Conservation (phyloP, 2,888 invertebrate genomes). For the Leptopterna dolabrata region DNA sequence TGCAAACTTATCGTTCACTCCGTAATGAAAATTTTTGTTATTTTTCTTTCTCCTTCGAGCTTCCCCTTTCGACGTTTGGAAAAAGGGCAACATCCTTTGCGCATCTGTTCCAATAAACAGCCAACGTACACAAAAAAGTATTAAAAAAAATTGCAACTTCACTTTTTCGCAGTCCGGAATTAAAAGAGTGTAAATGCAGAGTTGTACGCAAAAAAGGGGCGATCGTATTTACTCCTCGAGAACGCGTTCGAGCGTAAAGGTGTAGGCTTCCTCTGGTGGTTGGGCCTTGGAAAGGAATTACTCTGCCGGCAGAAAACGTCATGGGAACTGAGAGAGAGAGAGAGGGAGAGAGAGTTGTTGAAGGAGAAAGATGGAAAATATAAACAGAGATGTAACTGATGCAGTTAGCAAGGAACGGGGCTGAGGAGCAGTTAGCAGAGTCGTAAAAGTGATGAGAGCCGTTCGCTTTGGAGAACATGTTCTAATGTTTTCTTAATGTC, state of each 20-base stretch:
- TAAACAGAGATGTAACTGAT: constrained; percentile 52
- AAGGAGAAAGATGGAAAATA: constrained; percentile 24
- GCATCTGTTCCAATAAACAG: constrained; percentile 11
- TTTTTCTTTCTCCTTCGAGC: neutral
- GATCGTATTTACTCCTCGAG: neutral
- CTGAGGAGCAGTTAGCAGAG: constrained; percentile 32
- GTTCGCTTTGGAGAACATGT: constrained; percentile 39
- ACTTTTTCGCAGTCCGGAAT: neutral
- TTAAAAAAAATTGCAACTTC: neutral
- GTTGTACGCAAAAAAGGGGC: neutral
- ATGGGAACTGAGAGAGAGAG: neutral
- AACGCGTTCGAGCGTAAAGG: constrained; percentile 28
- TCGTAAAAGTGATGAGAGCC: constrained; percentile 52
- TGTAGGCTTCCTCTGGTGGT: neutral
- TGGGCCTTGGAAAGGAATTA: neutral
- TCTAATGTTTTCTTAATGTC: constrained; percentile 55
- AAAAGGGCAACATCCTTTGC: constrained; percentile 18
- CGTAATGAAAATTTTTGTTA: constrained; percentile 14
- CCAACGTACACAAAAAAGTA: neutral
- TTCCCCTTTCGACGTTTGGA: neutral
- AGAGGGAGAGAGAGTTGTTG: neutral
- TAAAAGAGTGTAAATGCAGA: constrained; percentile 3
- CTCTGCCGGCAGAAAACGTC: neutral
- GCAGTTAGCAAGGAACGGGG: constrained; percentile 38
- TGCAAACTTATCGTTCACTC: neutral